These are phyloP conservation scores for Salmo trutta DNA, from an alignment of 2,797 vertebrate species.

Conservation along the genomic window DNA sequence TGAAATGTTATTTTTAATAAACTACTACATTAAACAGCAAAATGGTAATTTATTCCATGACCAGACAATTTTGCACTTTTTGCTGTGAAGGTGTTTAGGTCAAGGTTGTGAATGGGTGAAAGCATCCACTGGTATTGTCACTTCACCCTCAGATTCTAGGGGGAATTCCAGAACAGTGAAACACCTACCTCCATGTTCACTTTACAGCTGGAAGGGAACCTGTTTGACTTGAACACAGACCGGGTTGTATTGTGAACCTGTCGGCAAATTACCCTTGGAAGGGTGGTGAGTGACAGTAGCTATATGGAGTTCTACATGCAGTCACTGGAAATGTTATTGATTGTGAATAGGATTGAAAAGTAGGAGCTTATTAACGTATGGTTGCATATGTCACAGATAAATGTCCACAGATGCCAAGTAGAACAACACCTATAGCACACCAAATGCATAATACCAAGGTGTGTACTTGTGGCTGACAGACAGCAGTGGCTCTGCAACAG, in stretches of 20 bases:
- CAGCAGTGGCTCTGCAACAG: neutral
- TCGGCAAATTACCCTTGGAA: conserved; percentile 5
- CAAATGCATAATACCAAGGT: neutral
- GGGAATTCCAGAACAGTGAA: neutral
- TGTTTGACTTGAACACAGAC: conserved; percentile 7
- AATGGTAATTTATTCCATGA: neutral
- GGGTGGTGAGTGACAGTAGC: neutral
- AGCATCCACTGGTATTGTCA: neutral
- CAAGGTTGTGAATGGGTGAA: neutral
- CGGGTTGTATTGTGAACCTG: conserved; percentile 7
- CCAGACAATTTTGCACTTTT: neutral
- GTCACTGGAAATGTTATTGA: neutral
- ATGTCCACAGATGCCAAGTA: no score
- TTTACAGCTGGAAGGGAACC: conserved; percentile 4
- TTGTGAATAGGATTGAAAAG: neutral
- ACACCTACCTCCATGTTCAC: neutral
- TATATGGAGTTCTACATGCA: neutral
- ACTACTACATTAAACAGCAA: conserved; percentile 9
- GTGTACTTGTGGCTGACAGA: neutral
- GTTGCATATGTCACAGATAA: neutral
- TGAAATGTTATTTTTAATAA: conserved; percentile 15
- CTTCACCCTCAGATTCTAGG: neutral
- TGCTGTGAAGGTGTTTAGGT: neutral
- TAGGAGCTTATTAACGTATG: neutral
- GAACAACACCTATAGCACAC: neutral